A percentile compares a stretch with the other conserved stretches of the same genome.
Evolutionary conservation across 2,113 vertebrate genomes (phyloP).

Genomic region (Neoarius graeffei): DNA sequence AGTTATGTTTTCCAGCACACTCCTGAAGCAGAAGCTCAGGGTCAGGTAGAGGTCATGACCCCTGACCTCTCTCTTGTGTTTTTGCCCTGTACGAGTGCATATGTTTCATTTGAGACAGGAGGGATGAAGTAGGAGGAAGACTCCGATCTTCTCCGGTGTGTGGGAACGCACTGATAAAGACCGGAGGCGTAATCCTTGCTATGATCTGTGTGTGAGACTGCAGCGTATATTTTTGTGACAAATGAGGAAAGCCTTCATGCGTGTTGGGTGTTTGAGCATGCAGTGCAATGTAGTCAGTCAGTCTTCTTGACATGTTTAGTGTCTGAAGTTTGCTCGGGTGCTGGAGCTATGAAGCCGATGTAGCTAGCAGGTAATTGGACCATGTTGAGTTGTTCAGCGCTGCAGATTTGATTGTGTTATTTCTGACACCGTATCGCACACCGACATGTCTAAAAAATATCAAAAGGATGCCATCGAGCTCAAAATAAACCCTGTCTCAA

Average conservation of each 20-base stretch:
- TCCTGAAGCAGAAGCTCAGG: conserved; percentile 37
- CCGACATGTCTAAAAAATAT: neutral
- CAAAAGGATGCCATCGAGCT: neutral
- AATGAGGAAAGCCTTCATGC: neutral
- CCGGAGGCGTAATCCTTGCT: conserved; percentile 72
- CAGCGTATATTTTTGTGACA: conserved; percentile 62
- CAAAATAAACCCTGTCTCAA: neutral
- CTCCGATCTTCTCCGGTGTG: conserved; percentile 66
- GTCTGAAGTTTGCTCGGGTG: neutral
- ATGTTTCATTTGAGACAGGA: conserved; percentile 18
- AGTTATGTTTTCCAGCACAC: conserved; percentile 12
- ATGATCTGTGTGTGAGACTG: conserved; percentile 64
- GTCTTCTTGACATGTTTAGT: neutral
- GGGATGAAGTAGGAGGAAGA: conserved; percentile 41
- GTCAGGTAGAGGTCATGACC: conserved; percentile 23
- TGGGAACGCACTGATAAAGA: conserved; percentile 75
- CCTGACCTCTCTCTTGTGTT: neutral
- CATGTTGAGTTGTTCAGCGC: neutral
- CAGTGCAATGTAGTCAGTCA: neutral
- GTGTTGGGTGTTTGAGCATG: neutral
- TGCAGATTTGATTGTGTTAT: neutral
- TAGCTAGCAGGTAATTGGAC: too few relatives aligned
- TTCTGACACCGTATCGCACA: neutral
- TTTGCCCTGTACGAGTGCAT: neutral
- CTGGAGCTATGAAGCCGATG: neutral